Percentiles rank a stretch among this genome's conserved stretches.
Conservation (phyloP, 2,113 vertebrate genomes). For the Tachuris rubrigastra region DNA sequence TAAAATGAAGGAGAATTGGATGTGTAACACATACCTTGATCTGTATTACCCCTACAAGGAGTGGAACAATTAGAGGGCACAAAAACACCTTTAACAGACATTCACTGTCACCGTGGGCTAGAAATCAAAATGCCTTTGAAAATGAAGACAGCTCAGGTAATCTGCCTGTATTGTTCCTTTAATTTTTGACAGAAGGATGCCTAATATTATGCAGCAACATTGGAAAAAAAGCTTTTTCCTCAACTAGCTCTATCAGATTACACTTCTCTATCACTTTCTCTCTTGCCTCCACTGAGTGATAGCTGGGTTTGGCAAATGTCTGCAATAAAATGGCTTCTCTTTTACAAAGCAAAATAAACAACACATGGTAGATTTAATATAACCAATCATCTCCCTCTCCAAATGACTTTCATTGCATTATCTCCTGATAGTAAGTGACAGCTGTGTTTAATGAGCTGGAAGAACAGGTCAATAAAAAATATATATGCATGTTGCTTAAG, state of each 20-base stretch:
- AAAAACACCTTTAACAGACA: background rate
- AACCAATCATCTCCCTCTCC: background rate
- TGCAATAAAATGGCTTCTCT: constrained; percentile 8
- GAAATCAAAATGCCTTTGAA: background rate
- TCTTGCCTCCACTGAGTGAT: background rate
- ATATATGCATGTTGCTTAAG: background rate
- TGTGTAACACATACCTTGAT: background rate
- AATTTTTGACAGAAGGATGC: background rate
- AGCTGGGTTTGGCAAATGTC: background rate
- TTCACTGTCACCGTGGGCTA: background rate
- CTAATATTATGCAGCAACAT: background rate
- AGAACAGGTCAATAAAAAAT: constrained; percentile 32
- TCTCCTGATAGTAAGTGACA: background rate
- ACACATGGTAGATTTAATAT: constrained; percentile 27
- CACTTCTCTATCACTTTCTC: background rate
- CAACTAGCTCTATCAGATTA: background rate
- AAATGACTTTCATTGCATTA: constrained; percentile 10
- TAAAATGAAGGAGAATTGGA: background rate
- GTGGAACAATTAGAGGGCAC: background rate
- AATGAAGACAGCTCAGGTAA: background rate
- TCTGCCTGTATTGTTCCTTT: background rate
- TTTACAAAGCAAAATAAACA: constrained; percentile 32
- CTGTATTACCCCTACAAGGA: background rate
- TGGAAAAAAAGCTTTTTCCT: background rate
- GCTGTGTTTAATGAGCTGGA: constrained; percentile 34